phyloP scores from a whole-genome alignment of 2,113 vertebrate genomes.

The Podilymbus podiceps region DNA sequence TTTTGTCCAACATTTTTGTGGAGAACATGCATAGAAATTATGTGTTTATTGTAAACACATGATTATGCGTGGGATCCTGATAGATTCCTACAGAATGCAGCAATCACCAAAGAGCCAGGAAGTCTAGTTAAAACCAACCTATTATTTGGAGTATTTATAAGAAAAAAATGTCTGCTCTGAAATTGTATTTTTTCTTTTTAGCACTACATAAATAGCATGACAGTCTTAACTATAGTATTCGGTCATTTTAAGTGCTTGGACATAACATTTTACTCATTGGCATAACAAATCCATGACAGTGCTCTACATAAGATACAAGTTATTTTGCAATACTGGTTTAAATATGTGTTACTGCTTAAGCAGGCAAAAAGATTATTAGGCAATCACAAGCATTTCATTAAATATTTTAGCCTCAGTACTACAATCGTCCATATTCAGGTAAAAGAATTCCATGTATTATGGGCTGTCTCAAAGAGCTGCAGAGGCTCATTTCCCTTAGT shows the following conservation, averaged over 20 bases:
- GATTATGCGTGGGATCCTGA: constrained; percentile 17
- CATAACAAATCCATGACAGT: constrained; percentile 46
- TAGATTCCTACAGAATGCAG: constrained; percentile 11
- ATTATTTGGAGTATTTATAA: constrained; percentile 76
- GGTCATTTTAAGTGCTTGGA: constrained; percentile 66
- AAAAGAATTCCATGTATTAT: not conserved
- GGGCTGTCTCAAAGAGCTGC: not conserved
- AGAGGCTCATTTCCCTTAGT: not conserved
- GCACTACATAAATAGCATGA: constrained; percentile 55
- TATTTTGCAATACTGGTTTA: not conserved
- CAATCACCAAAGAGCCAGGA: constrained; percentile 59
- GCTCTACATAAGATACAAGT: constrained; percentile 30
- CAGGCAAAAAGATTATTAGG: not conserved
- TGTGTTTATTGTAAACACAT: constrained; percentile 14
- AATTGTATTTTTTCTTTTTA: constrained; percentile 72
- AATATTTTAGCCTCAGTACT: not conserved
- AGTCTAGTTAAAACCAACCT: constrained; percentile 69
- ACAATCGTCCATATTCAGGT: not conserved
- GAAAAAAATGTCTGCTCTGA: constrained; percentile 23
- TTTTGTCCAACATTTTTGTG: constrained; percentile 24
- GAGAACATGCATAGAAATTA: constrained; percentile 7
- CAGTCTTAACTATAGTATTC: constrained; percentile 73
- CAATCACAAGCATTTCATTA: not conserved
- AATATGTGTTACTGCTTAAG: not conserved
- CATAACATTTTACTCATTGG: constrained; percentile 48